These are phyloP conservation scores for Lacanobia oleracea DNA, from an alignment of 2,888 invertebrate genomes.

Conservation along the genomic window DNA sequence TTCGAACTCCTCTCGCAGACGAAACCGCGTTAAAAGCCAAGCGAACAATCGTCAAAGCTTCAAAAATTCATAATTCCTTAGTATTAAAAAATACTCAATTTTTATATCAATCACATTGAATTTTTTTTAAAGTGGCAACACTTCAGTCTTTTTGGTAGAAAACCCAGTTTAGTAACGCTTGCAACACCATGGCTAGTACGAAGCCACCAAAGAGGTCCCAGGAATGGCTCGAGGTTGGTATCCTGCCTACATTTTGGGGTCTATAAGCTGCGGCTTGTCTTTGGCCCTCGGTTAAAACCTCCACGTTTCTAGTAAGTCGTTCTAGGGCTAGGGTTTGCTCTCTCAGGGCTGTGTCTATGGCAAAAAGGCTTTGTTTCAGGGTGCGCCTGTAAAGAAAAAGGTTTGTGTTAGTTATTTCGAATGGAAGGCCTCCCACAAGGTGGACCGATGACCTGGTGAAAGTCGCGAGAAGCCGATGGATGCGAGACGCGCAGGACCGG, in stretches of 20 bases:
- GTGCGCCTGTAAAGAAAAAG: constrained; percentile 78
- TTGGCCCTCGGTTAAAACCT: constrained; percentile 73
- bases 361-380: constrained; percentile 84
- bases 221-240: constrained; percentile 72
- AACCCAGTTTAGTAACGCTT: constrained; percentile 83
- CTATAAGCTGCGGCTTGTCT: constrained; percentile 60
- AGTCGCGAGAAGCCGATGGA: too few relatives aligned
- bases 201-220: constrained; percentile 86
- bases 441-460: too few relatives aligned
- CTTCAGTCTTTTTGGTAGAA: constrained; percentile 83
- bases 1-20: constrained; percentile 12
- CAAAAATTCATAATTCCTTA: constrained; percentile 42
- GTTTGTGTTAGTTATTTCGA: constrained; percentile 1
- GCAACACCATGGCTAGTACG: constrained; percentile 82
- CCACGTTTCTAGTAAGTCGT: constrained; percentile 77
- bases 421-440: too few relatives aligned
- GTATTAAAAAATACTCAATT: constrained; percentile 56
- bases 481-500: too few relatives aligned
- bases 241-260: constrained; percentile 71
- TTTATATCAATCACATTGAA: constrained; percentile 57
- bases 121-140: constrained; percentile 58
- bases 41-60: constrained; percentile 42
- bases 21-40: constrained; percentile 23
- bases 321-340: constrained; percentile 88
- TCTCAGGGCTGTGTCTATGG: constrained; percentile 87